Conservation (phyloP, 2,797 vertebrate species). For the Sarcophilus harrisii region DNA sequence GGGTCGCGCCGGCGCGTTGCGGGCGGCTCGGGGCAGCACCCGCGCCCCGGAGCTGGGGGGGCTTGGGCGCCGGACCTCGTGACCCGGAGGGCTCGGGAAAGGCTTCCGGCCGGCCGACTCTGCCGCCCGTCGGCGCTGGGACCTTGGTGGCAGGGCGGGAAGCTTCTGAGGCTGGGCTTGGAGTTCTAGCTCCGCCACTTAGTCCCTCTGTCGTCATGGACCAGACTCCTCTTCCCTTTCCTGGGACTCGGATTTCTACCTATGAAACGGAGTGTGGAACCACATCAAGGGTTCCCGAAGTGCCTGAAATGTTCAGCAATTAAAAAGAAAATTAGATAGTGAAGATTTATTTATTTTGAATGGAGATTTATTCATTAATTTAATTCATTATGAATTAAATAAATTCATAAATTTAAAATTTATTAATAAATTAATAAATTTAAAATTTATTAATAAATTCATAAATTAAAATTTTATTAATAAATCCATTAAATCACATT, state of each 20-base stretch:
- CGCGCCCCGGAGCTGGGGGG: not conserved
- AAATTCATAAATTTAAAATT: too few species aligned
- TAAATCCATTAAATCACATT: too few species aligned
- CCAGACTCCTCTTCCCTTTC: not conserved
- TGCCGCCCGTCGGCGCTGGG: not conserved
- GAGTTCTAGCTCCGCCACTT: not conserved
- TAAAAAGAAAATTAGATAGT: not conserved
- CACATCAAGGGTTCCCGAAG: not conserved
- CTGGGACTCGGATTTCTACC: not conserved
- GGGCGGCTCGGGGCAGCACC: not conserved
- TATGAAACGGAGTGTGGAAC: not conserved
- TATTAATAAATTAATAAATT: too few species aligned
- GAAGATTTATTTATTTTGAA: not conserved
- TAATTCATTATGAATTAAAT: too few species aligned
- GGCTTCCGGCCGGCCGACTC: too few species aligned
- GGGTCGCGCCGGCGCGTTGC: not conserved
- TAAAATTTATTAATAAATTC: too few species aligned
- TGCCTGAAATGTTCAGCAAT: not conserved
- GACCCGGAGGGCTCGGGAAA: not conserved
- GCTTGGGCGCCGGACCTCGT: not conserved
- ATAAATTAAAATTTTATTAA: too few species aligned
- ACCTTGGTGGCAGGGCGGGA: not conserved
- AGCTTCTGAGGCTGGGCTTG: not conserved
- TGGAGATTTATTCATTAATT: not conserved
- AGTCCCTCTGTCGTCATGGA: not conserved